Conservation (phyloP, 53 echinoderm and acorn worm genomes). For the Actinopyga echinites region DNA sequence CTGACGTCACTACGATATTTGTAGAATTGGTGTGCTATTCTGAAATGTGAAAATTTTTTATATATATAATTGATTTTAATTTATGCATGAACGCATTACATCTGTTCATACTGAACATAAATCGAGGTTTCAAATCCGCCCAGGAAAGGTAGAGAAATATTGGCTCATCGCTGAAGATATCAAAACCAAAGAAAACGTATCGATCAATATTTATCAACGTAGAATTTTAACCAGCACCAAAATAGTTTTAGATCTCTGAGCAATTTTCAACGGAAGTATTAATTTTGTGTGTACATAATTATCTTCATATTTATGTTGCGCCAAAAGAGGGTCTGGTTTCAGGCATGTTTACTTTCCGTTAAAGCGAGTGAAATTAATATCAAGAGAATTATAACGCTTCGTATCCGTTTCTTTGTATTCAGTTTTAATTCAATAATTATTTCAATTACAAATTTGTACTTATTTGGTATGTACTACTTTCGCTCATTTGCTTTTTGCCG, state of each 20-base stretch:
- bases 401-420: no score
- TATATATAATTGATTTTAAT: constrained; percentile 13
- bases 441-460: no score
- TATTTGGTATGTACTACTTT: no score
- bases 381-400: no score
- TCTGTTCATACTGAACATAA: constrained; percentile 29
- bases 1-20: constrained; percentile 17
- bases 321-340: no score
- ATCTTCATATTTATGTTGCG: no score
- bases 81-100: constrained; percentile 8
- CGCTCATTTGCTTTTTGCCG: background rate
- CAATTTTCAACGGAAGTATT: background rate
- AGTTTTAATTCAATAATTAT: no score
- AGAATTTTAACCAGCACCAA: background rate
- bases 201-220: background rate
- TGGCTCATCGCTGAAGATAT: constrained; percentile 19
- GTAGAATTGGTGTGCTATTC: constrained; percentile 39
- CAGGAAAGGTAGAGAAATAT: constrained; percentile 2
- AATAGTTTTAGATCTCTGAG: background rate
- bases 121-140: constrained; percentile 23
- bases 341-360: no score
- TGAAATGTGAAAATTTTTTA: constrained; percentile 35
- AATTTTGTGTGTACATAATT: constrained; percentile 3
- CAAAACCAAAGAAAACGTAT: constrained; percentile 34
- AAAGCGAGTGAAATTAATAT: no score